A percentile compares a stretch with the other conserved stretches of the same genome.
These are phyloP conservation scores for Acanthopagrus latus DNA, from an alignment of 2,797 vertebrate species.

Conservation along the genomic window DNA sequence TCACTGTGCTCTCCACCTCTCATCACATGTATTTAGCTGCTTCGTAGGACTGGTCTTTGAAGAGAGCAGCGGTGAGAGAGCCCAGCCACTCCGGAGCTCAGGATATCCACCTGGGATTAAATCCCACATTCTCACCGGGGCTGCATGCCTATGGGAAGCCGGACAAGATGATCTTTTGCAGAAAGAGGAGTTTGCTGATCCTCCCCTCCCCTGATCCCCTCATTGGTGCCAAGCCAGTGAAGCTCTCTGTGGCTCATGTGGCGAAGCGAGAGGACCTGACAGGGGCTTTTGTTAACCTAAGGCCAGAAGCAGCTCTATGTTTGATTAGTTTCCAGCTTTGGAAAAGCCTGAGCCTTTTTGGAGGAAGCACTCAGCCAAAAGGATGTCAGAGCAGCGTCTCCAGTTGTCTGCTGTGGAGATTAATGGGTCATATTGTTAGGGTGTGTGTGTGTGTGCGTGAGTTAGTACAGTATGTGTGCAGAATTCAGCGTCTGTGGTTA, in stretches of 20 bases:
- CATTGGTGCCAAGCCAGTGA: constrained; percentile 77
- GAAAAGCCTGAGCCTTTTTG: constrained; percentile 75
- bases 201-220: constrained; percentile 69
- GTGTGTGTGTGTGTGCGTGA: constrained; percentile 51
- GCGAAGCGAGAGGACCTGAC: constrained; percentile 78
- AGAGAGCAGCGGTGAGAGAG: constrained; percentile 71
- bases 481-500: constrained; percentile 74
- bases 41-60: constrained; percentile 69
- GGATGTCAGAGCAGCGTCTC: constrained; percentile 82
- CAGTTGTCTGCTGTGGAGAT: constrained; percentile 82
- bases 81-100: constrained; percentile 65
- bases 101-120: constrained; percentile 81
- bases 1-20: constrained; percentile 51
- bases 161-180: constrained; percentile 83
- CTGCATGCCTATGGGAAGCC: constrained; percentile 72
- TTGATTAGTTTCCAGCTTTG: constrained; percentile 84
- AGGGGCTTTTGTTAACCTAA: constrained; percentile 84
- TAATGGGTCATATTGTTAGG: constrained; percentile 80
- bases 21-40: constrained; percentile 69
- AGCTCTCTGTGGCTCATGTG: constrained; percentile 78
- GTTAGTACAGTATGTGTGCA: constrained; percentile 65
- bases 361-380: constrained; percentile 80
- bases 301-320: constrained; percentile 79
- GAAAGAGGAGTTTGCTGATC: constrained; percentile 83
- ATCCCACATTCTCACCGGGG: constrained; percentile 74